phyloP scores from a whole-genome alignment of 2,797 vertebrate species.

The Mus caroli region DNA sequence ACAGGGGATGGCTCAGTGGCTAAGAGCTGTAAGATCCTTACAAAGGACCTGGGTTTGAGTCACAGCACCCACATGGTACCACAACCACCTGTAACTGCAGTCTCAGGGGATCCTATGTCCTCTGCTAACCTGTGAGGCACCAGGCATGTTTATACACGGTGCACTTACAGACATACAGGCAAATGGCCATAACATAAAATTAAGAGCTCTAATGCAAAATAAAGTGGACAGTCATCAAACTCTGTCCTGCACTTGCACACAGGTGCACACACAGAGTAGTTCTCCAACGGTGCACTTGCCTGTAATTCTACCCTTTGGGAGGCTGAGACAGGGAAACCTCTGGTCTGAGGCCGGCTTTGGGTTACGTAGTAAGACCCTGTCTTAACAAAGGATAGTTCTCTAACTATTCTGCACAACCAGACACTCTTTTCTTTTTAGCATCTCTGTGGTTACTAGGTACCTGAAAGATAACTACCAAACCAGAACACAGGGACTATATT shows the following conservation, averaged over 20 bases:
- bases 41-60: background rate
- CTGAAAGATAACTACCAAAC: background rate
- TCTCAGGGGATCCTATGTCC: background rate
- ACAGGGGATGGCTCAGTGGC: background rate
- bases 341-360: background rate
- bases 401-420: background rate
- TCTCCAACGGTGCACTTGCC: background rate
- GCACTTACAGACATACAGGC: no score
- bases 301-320: background rate
- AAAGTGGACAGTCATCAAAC: background rate
- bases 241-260: background rate
- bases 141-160: no score
- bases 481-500: background rate
- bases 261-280: background rate
- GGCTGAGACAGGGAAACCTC: background rate
- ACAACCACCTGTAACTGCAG: background rate
- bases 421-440: constrained; percentile 38
- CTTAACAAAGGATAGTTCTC: background rate
- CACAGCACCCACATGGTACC: background rate
- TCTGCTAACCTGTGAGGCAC: background rate
- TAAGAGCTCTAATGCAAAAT: background rate
- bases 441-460: background rate
- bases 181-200: background rate
- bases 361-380: background rate
- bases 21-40: background rate